These are phyloP conservation scores for Nymphicus hollandicus DNA, from an alignment of 2,113 vertebrate genomes.

Conservation along the genomic window DNA sequence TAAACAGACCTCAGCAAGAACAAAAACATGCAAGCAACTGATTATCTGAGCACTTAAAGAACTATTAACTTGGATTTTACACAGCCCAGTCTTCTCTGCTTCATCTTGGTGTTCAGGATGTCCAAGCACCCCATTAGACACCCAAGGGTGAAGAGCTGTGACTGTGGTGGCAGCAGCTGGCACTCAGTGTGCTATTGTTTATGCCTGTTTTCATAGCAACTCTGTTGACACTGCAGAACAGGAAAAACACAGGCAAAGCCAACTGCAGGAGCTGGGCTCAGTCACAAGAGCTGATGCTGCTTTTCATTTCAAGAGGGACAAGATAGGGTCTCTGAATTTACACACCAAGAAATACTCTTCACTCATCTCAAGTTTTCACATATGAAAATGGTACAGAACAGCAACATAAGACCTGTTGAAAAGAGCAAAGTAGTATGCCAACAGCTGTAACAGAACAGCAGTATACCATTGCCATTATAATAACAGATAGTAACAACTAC, in stretches of 20 bases:
- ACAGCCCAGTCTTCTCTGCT: background rate
- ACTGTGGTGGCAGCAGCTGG: constrained; percentile 1
- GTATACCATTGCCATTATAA: background rate
- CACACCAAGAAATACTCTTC: background rate
- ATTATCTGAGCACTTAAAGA: background rate
- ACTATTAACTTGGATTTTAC: background rate
- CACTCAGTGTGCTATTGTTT: background rate
- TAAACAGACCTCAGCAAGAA: background rate
- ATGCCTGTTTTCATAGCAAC: constrained; percentile 1
- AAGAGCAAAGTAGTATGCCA: fast-evolving
- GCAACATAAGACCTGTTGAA: background rate
- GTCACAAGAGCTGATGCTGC: background rate
- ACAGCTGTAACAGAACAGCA: background rate
- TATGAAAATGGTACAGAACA: background rate
- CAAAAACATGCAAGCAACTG: background rate
- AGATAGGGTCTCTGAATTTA: background rate
- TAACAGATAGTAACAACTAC: background rate
- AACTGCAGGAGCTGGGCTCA: background rate
- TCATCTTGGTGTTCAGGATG: background rate
- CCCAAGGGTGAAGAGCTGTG: background rate
- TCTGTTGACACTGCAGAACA: background rate
- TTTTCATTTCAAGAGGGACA: background rate
- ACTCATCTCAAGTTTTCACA: background rate
- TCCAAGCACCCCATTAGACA: background rate
- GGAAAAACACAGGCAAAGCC: background rate